Evolutionary conservation across 2,888 invertebrate species (phyloP), one percentile per base, ranked within the genome.

Genomic region (Meganola albula): DNA sequence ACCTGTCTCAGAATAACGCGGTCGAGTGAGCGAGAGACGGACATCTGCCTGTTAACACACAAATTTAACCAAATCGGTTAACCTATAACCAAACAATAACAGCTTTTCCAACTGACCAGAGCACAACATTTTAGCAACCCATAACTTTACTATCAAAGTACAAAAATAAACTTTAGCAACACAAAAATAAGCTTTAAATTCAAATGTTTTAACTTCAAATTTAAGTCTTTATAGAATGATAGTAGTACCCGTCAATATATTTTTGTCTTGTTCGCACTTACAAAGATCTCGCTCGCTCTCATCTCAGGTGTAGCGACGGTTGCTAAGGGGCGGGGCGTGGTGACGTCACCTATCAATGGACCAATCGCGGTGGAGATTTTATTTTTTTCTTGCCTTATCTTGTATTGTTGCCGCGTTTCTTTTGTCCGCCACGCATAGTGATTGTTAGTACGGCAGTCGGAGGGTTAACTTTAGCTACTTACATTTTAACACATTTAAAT

Each of bases 31-130:
- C 63, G 47, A 56, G 65, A 64, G 62, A 64, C 71, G 73, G 74
- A 71, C 79, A 76, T 78, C 74, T 79, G 76, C 72, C 73, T 74
- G 74, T 79, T 78, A 77, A 74, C 76, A 75, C 76, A 80, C 80
- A 74, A 83, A 82, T 79, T 78, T 80, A 82, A 83, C 83, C 80
- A 83, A 84, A 83, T 82, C 78, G 83, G 83, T 85, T 83, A 83
- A 83, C 84, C 84, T 73, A 68, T 76, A 79, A 76, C 79, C 80
- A 80, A 85, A 85, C 84, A 85, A 85, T 83, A 84, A 83, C 83
- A 84, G 80, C 80, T 83, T 77, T 77, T 70, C 75, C 76, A 74
- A 74, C 74, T 79, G 82, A 82, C 80, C 80, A 73, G 63, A 55
- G 44, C 44, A 38, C 37, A 44, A 48, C 42, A 37, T 38, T 34